Percentiles rank a stretch among this genome's conserved stretches.
These are phyloP conservation scores for Lagocephalus sceleratus DNA, from an alignment of 2,797 vertebrate genomes.

Conservation along the genomic window DNA sequence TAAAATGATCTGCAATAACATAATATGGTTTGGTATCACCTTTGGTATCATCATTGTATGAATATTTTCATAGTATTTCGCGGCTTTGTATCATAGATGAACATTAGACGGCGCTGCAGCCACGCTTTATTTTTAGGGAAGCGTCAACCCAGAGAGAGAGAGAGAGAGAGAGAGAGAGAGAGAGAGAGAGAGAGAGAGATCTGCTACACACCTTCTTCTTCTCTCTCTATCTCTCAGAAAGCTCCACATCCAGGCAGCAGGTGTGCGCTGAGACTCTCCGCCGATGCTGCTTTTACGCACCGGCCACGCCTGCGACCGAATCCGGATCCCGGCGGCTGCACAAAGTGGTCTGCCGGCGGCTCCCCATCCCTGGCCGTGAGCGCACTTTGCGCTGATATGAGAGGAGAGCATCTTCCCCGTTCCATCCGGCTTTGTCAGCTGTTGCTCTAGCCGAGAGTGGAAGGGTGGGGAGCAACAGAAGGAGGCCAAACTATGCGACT, in stretches of 20 bases:
- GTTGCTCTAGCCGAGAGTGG: conserved; percentile 68
- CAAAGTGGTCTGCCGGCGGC: conserved; percentile 13
- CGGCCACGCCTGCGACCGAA: conserved; percentile 8
- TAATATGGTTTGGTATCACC: too few relatives aligned
- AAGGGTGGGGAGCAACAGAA: conserved; percentile 40
- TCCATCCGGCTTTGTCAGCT: conserved; percentile 70
- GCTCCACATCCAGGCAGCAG: conserved; percentile 47
- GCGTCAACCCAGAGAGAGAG: conserved; percentile 27
- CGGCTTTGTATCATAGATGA: not conserved
- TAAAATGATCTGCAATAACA: too few relatives aligned
- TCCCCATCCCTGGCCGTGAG: conserved; percentile 16
- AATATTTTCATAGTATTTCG: too few relatives aligned
- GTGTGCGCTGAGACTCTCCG: conserved; percentile 43
- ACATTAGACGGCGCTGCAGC: conserved; percentile 59
- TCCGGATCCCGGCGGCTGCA: conserved; percentile 29
- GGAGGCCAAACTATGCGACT: conserved; percentile 60
- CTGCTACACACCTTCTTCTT: too few relatives aligned
- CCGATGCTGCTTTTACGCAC: conserved; percentile 26
- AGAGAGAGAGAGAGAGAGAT: conserved; percentile 25
- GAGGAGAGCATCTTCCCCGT: conserved; percentile 47
- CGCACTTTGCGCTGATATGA: conserved; percentile 62
- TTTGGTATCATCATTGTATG: too few relatives aligned
- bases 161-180: conserved; percentile 26
- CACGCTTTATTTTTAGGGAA: conserved; percentile 17
- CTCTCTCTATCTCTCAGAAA: conserved; percentile 32